phyloP scores from a whole-genome alignment of 1,140 invertebrate species.

The Trinorchestia longiramus region DNA sequence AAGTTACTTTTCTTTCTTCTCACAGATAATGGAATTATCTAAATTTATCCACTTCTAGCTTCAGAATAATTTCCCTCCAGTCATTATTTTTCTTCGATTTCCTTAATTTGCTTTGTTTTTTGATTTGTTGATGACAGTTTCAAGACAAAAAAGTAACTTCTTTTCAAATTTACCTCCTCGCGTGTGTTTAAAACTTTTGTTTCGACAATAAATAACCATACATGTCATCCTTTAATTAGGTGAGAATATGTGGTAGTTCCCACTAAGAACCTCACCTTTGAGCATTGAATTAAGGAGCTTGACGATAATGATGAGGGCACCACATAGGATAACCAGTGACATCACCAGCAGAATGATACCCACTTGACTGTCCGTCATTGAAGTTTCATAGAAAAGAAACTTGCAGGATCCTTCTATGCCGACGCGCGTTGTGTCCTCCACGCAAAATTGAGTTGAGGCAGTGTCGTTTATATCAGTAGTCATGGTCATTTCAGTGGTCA shows the following conservation, averaged over 20 bases:
- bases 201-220: too few species aligned
- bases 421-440: slow-evolving; percentile 29
- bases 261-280: slow-evolving; percentile 66
- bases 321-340: slow-evolving; percentile 73
- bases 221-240: neutral
- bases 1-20: too few species aligned
- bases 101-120: too few species aligned
- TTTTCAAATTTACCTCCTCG: too few species aligned
- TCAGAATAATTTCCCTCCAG: too few species aligned
- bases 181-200: too few species aligned
- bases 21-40: too few species aligned
- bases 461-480: neutral
- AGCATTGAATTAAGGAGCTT: slow-evolving; percentile 74
- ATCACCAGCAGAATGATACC: slow-evolving; percentile 73
- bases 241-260: neutral
- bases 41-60: too few species aligned
- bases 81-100: too few species aligned
- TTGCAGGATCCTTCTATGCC: slow-evolving; percentile 52
- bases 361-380: slow-evolving; percentile 66
- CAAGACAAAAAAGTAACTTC: too few species aligned
- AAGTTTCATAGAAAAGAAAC: slow-evolving; percentile 64
- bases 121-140: too few species aligned
- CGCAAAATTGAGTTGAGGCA: neutral
- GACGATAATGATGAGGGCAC: slow-evolving; percentile 75
- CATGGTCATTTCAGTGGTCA: neutral